Evolutionary conservation across 2,888 invertebrate species (phyloP), one percentile per base, ranked within the genome.

Genomic region (Pammene aurita): DNA sequence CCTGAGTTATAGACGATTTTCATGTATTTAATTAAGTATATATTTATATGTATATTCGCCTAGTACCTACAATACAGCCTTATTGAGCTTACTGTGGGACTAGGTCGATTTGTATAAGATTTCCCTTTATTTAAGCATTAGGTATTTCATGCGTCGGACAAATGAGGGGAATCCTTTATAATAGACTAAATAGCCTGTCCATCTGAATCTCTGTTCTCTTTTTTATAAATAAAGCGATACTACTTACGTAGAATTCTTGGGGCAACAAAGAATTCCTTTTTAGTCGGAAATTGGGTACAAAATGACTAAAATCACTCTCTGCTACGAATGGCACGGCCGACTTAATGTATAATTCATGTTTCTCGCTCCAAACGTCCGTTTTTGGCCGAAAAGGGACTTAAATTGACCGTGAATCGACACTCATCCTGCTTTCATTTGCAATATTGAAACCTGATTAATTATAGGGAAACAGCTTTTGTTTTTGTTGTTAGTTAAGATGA

Each of bases 301-400:
- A 69, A 69, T 69, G 65, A 69, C 69, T 65, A 69, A 69, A 69
- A 69, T 69, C 69, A 69, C 69, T 69, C 69, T 69, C 60, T 60
- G 65, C 65, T 61, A 46, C 46, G 65, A 69, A 60, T 69, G 69
- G 69, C 69, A 64, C 46, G 69, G 60, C 74, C 75, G 78, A 77
- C 79, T 77, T 84, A 81, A 89, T 90, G 87, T 86, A 86, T 90
- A 88, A 90, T 90, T 90, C 90, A 90, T 90, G 80, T 83, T 75
- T 72, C 72, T 74, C 77, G 75, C 80, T 77, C 80, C 77, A 74
- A 74, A 79, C 78, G 84, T 80, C 85, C 83, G 83, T 80, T 83
- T 77, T 78, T 80, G 76, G 78, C 75, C 80, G 77, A 78, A 85
- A 84, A 84, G 77, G 80, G 83, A 73, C 80, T 82, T 82, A 86